Conservation (phyloP, 1,140 invertebrate species). For the Camponotus vicinus region DNA sequence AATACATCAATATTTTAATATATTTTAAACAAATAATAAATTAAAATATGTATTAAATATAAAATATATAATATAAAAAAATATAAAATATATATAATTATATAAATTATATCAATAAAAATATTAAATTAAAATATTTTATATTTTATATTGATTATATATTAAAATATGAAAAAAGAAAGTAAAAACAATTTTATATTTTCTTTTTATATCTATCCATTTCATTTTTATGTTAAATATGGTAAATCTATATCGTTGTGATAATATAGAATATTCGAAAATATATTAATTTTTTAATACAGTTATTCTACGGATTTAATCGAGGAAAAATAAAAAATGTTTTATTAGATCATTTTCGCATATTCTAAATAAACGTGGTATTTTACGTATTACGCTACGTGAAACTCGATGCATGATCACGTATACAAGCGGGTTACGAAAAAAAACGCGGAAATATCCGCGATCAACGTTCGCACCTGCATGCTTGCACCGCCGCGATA, state of each 20-base stretch:
- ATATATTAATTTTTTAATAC: slow-evolving; percentile 3
- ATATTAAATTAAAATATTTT: no score
- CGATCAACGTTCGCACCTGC: slow-evolving; percentile 45
- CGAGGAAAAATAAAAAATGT: background rate
- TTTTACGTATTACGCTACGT: background rate
- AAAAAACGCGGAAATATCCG: slow-evolving; percentile 31
- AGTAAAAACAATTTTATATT: no score
- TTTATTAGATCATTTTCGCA: slow-evolving; percentile 26
- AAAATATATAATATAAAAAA: background rate
- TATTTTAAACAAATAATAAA: slow-evolving; percentile 20
- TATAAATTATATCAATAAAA: no score
- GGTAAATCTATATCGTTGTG: background rate
- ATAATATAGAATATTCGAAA: background rate
- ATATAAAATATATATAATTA: background rate
- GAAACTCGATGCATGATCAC: background rate
- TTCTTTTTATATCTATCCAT: background rate
- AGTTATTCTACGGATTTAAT: slow-evolving; percentile 3
- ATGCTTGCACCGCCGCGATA: slow-evolving; percentile 27
- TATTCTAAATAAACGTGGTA: background rate
- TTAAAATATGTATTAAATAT: background rate
- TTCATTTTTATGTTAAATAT: background rate
- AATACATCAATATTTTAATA: background rate
- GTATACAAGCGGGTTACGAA: slow-evolving; percentile 1
- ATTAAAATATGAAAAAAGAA: background rate
- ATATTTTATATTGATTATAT: no score